Evolutionary conservation across 2,797 vertebrate species (phyloP), one percentile per base, ranked within the genome.

Genomic region (Hozukius guyotensis): DNA sequence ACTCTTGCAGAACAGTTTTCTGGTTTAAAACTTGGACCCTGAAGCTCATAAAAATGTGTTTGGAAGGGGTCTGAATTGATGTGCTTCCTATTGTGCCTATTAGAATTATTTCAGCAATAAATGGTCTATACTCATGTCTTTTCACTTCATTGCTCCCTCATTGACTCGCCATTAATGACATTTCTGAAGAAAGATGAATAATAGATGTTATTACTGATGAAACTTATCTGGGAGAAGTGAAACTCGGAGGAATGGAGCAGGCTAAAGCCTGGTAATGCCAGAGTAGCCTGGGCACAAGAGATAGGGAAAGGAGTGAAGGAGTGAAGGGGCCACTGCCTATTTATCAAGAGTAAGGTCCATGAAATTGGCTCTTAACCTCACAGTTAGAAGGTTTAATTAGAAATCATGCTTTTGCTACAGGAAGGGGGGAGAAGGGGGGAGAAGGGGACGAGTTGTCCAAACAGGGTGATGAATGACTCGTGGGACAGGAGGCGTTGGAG

Each of bases 361-460:
- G 95, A 96, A 96, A 96, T 96, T 96, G 95, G 92, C 93, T 96
- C 93, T 96, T 95, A 95, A 95, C 96, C 95, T 95, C 93, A 86
- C 94, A 94, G 94, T 95, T 95, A 95, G 94, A 89, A 89, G 93
- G 94, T 95, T 95, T 96, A 96, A 96, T 96, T 96, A 95, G 94
- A 95, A 95, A 94, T 93, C 95, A 93, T 91, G 93, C 91, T 89
- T 95, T 94, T 92, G 90, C 90, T 81, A 88, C 84, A 75, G 87
- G 74, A 89, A 46, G 59, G 49, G 14, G 9, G 81, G 31, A 32
- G 72, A 72, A 62, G 77, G 56, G 84, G 71, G 64, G 31, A 32
- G 72, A 72, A 62, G 77, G 56, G 84, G 71, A 62, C 31, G 69
- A 68, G 88, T 80, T 92, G 92, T 93, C 92, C 88, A 92, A 93